Percentiles rank a stretch among this genome's conserved stretches.
Evolutionary conservation across 2,797 vertebrate species (phyloP).

Genomic region (Agapornis canus): DNA sequence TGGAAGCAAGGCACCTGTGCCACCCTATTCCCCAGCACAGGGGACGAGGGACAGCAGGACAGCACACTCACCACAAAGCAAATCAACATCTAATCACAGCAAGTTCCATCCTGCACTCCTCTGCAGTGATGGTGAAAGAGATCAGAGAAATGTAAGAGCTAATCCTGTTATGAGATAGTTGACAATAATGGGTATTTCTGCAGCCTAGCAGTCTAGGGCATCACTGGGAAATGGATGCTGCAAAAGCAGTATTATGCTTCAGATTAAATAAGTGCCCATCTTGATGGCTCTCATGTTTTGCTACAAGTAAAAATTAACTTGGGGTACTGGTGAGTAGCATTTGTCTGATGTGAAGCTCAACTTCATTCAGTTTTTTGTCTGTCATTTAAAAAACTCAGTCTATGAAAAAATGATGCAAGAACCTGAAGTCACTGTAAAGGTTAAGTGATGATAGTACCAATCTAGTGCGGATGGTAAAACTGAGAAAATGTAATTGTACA

Average conservation of each 20-base stretch:
- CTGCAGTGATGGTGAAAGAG: background rate
- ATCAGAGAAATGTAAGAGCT: background rate
- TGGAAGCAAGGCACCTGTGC: rapidly evolving
- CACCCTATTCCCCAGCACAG: too few relatives aligned
- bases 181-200: background rate
- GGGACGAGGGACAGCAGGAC: background rate
- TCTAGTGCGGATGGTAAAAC: background rate
- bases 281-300: background rate
- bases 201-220: background rate
- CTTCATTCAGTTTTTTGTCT: background rate
- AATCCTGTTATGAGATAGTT: background rate
- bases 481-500: background rate
- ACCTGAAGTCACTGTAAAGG: background rate
- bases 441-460: background rate
- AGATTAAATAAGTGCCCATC: background rate
- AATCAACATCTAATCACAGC: background rate
- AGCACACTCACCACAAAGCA: background rate
- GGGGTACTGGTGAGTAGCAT: background rate
- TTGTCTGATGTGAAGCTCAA: background rate
- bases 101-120: background rate
- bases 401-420: background rate
- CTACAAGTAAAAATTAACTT: background rate
- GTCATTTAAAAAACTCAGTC: background rate
- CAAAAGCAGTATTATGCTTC: background rate
- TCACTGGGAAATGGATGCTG: background rate